A percentile compares a stretch with the other conserved stretches of the same genome.
phyloP scores from a whole-genome alignment of 2,888 invertebrate species.

The Meta bourneti region DNA sequence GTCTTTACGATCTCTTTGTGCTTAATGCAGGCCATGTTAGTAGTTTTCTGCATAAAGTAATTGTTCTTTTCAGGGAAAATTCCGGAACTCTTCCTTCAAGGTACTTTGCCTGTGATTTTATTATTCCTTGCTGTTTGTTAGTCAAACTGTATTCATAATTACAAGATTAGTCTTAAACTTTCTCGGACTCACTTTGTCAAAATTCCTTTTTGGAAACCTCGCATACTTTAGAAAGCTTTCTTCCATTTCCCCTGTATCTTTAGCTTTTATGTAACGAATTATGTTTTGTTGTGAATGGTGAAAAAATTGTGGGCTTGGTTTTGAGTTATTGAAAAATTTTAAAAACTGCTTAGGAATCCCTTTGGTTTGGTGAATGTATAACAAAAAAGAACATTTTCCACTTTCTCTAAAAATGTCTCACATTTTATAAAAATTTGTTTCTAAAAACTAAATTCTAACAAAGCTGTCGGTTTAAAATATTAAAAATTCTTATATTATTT shows the following conservation, averaged over 20 bases:
- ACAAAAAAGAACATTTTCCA: too few species aligned
- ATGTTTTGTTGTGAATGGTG: too few species aligned
- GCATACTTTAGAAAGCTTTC: slow-evolving; percentile 66
- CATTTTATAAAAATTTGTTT: too few species aligned
- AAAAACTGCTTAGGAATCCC: too few species aligned
- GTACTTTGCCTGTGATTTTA: slow-evolving; percentile 76
- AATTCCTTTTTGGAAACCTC: slow-evolving; percentile 4
- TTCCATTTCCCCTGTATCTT: background rate
- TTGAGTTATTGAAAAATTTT: too few species aligned
- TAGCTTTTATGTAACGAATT: background rate
- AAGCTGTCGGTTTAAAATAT: too few species aligned
- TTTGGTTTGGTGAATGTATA: too few species aligned
- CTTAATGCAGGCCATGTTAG: slow-evolving; percentile 73
- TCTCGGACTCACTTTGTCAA: slow-evolving; percentile 12
- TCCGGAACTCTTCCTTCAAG: slow-evolving; percentile 76
- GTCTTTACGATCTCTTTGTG: slow-evolving; percentile 69
- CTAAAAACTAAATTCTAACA: too few species aligned
- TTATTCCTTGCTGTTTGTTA: slow-evolving; percentile 74
- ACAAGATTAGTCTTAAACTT: slow-evolving; percentile 49
- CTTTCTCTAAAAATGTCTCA: too few species aligned
- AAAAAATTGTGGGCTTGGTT: too few species aligned
- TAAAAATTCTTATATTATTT: too few species aligned
- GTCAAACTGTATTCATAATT: slow-evolving; percentile 77
- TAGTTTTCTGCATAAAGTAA: slow-evolving; percentile 76
- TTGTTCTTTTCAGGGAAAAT: slow-evolving; percentile 76